Percentiles rank a stretch among this genome's conserved stretches.
Evolutionary conservation across 2,113 vertebrate genomes (phyloP).

Genomic region (Rhinogobius similis): DNA sequence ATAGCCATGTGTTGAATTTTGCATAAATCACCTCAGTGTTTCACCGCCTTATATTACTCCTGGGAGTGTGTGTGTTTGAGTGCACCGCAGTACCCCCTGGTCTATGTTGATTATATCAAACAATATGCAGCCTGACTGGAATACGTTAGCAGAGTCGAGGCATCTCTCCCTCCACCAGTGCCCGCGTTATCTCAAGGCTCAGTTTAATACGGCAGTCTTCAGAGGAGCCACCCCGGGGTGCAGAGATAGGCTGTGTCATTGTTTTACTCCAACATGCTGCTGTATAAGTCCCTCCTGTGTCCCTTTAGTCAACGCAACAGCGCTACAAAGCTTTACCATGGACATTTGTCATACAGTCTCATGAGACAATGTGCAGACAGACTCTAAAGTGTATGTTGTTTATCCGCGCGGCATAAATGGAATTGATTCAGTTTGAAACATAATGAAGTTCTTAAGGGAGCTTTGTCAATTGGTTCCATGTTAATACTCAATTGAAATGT

Average conservation of each 20-base stretch:
- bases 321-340: conserved; percentile 42
- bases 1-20: conserved; percentile 56
- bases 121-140: conserved; percentile 67
- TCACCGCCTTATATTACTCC: conserved; percentile 60
- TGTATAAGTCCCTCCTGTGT: conserved; percentile 53
- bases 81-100: conserved; percentile 48
- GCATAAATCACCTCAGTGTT: conserved; percentile 68
- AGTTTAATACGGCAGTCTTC: conserved; percentile 67
- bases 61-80: conserved; percentile 63
- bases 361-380: conserved; percentile 18
- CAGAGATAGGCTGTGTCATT: conserved; percentile 73
- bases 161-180: conserved; percentile 37
- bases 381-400: conserved; percentile 35
- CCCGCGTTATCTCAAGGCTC: conserved; percentile 68
- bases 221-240: conserved; percentile 67
- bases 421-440: conserved; percentile 34
- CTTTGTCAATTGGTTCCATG: conserved; percentile 29
- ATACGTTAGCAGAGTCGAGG: conserved; percentile 60
- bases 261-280: conserved; percentile 61
- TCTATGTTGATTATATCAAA: conserved; percentile 69
- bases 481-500: conserved; percentile 24
- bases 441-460: conserved; percentile 41
- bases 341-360: conserved; percentile 55
- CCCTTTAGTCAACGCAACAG: conserved; percentile 44
- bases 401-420: conserved; percentile 34